Conservation (phyloP, 2,888 invertebrate species). For the Drosophila lutescens region DNA sequence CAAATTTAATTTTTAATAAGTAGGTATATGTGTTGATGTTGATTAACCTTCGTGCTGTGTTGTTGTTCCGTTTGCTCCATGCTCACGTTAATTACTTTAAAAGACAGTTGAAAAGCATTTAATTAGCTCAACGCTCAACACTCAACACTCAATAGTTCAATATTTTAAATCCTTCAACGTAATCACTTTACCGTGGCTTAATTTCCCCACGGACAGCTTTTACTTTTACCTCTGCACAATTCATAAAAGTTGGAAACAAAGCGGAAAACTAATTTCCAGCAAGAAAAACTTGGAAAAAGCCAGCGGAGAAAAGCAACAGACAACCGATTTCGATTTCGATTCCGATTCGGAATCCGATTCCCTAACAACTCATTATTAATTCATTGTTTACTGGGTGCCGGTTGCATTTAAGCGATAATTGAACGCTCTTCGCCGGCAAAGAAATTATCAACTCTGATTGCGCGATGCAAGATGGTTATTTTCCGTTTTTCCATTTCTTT, state of each 20-base stretch:
- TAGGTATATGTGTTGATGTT: background rate
- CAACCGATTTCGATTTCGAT: background rate
- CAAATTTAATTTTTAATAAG: background rate
- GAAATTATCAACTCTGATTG: conserved; percentile 44
- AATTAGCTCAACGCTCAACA: background rate
- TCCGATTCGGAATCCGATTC: conserved; percentile 1
- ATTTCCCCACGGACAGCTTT: conserved; percentile 17
- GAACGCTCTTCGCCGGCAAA: conserved; percentile 24
- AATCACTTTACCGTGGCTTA: conserved; percentile 14
- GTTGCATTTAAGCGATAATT: conserved; percentile 42
- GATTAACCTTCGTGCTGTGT: background rate
- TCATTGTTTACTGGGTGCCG: conserved; percentile 24
- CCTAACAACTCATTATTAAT: conserved; percentile 24
- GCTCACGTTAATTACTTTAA: background rate
- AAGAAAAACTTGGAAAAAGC: conserved; percentile 11
- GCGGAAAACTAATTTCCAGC: conserved; percentile 22
- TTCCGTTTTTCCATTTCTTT: background rate
- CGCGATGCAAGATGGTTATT: conserved; percentile 9
- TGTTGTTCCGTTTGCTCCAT: background rate
- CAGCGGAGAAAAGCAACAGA: conserved; percentile 1
- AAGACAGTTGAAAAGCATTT: background rate
- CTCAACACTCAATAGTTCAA: background rate
- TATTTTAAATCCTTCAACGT: conserved; percentile 5
- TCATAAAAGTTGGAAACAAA: conserved; percentile 16
- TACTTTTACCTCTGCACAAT: background rate